These are phyloP conservation scores for Catharus fuscescens DNA, from an alignment of 2,113 vertebrate genomes.

Conservation along the genomic window DNA sequence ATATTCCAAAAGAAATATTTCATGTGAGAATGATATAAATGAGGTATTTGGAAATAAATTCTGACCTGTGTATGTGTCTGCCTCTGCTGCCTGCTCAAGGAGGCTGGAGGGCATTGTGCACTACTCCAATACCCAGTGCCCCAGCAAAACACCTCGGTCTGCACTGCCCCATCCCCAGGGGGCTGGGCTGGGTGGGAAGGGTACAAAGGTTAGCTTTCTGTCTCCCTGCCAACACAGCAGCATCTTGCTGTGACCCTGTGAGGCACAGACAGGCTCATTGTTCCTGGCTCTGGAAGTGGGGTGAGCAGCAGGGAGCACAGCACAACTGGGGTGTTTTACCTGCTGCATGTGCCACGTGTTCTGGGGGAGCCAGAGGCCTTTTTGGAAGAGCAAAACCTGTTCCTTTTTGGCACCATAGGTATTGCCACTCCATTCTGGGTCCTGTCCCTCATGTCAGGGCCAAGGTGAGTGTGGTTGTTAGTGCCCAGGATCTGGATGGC, in stretches of 20 bases:
- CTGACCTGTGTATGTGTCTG: slow-evolving; percentile 19
- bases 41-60: slow-evolving; percentile 71
- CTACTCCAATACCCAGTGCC: accelerated
- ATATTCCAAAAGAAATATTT: slow-evolving; percentile 46
- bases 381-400: background rate
- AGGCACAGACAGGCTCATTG: accelerated
- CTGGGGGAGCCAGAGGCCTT: accelerated
- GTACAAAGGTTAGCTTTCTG: background rate
- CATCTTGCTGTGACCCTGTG: background rate
- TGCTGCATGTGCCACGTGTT: accelerated
- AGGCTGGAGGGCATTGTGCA: background rate
- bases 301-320: accelerated
- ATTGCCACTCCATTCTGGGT: background rate
- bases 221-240: background rate
- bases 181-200: background rate
- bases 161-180: background rate
- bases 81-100: background rate
- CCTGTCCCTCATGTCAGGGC: background rate
- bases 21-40: slow-evolving; percentile 61
- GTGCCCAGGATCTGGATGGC: background rate
- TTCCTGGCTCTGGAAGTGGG: accelerated
- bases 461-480: accelerated
- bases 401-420: background rate
- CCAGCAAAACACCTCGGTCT: background rate
- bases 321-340: background rate